Base-by-base conservation (phyloP, 2,113 vertebrate genomes). In the Origma solitaria region DNA sequence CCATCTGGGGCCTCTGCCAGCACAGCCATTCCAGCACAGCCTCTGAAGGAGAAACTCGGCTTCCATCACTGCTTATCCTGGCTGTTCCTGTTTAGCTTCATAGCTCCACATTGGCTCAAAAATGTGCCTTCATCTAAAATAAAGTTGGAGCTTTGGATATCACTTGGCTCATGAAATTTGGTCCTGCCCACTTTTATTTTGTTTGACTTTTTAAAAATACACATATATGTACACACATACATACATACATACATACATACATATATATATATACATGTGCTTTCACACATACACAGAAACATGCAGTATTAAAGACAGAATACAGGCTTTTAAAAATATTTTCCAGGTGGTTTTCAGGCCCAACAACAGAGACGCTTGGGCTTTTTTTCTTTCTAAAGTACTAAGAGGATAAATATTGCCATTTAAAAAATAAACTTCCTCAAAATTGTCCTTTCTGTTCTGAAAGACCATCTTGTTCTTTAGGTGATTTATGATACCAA, bases 391-490 rank as follows among this genome's bases (percentile, higher is more conserved):
- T 47, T 68, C 92, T 69, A 15, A 86, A 86, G 87, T 56, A 83
- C 76, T 68, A 71, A 61, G 75, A 12, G 21, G 88, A 96, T 93
- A 95, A 91, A 95, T 94, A 92, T 66, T 93, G 37, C 45, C 60
- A 53, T 90, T 92, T 64, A 70, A 95, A 97, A 94, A 96, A 91
- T 84, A 85, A 94, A 96, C 95, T 95, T 95, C 95, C 94, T 97
- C 66, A 82, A 93, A 97, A 96, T 94, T 93, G 86, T 95, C 71
- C 80, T 91, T 64, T 96, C 87, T 90, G 71, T 79, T 96, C 88
- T 94, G 82, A 97, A 97, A 92, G 96, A 92, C 77, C 86, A 0
- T 88, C 91, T 94, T 97, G 95, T 96, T 95, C 96, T 92, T 88
- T 47, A 51, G 76, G 73, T 89, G 86, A 95, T 97, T 96, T 91